Conservation (phyloP, 2,797 vertebrate species). For the Lepus townsendii region DNA sequence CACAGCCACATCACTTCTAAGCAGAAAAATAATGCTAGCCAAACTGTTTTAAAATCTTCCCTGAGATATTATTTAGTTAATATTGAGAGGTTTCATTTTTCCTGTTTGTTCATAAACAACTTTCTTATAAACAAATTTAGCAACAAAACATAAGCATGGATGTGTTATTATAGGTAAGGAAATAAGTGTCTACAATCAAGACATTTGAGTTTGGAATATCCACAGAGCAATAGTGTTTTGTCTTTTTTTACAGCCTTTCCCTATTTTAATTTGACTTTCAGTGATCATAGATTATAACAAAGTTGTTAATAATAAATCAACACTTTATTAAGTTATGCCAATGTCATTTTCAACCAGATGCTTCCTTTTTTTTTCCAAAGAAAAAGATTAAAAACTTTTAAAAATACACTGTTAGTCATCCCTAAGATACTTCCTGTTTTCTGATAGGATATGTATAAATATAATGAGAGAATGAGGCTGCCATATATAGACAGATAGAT, state of each 20-base stretch:
- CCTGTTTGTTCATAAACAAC: constrained; percentile 57
- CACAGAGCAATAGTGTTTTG: background rate
- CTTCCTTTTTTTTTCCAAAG: constrained; percentile 19
- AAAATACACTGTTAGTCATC: background rate
- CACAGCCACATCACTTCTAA: constrained; percentile 78
- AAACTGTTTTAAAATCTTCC: constrained; percentile 75
- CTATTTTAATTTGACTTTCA: constrained; percentile 40
- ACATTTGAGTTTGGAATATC: background rate
- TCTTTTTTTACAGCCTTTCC: background rate
- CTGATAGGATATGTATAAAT: too few relatives aligned
- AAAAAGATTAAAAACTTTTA: background rate
- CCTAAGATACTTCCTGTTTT: background rate
- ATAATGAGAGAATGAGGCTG: background rate
- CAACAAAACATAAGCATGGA: constrained; percentile 35
- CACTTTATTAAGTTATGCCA: constrained; percentile 32
- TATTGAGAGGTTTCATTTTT: constrained; percentile 71
- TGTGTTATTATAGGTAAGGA: constrained; percentile 58
- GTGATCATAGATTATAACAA: constrained; percentile 23
- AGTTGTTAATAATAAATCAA: constrained; percentile 29
- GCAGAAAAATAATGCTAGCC: constrained; percentile 75
- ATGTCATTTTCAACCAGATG: background rate
- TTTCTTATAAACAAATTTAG: constrained; percentile 73
- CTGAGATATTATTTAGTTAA: constrained; percentile 80
- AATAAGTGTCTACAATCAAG: constrained; percentile 33
- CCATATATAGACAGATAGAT: background rate